Conservation (phyloP, 2,888 invertebrate species). For the Tortricodes alternella region DNA sequence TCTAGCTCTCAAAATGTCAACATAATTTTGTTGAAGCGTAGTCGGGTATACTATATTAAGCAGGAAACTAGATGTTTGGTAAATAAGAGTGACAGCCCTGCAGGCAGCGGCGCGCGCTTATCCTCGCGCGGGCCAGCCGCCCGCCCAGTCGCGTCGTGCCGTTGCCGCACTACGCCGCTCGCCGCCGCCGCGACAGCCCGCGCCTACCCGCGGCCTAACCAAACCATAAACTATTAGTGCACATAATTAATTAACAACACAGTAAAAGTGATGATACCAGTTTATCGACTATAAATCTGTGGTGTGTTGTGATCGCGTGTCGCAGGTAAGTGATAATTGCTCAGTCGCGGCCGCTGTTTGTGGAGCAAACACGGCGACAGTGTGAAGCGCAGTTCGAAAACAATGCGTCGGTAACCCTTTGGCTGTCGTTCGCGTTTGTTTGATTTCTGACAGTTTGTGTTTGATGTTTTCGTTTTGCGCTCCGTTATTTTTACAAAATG, state of each 20-base stretch:
- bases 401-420: conserved; percentile 62
- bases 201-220: conserved; percentile 48
- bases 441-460: conserved; percentile 53
- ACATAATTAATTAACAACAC: conserved; percentile 77
- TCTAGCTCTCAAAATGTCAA: too few relatives aligned
- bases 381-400: conserved; percentile 49
- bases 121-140: conserved; percentile 53
- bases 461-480: conserved; percentile 1
- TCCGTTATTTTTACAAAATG: too few relatives aligned
- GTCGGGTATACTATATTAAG: too few relatives aligned
- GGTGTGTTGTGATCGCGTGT: conserved; percentile 78
- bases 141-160: conserved; percentile 59
- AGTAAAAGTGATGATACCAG: conserved; percentile 80
- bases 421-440: conserved; percentile 49
- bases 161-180: conserved; percentile 55
- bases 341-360: conserved; percentile 72
- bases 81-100: conserved; percentile 5
- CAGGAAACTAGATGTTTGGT: too few relatives aligned
- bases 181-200: conserved; percentile 70
- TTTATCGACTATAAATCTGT: conserved; percentile 81
- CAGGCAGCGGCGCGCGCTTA: conserved; percentile 57
- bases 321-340: conserved; percentile 82
- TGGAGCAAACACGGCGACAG: conserved; percentile 61
- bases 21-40: too few relatives aligned
- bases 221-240: conserved; percentile 59